Base-by-base conservation (phyloP, 2,113 vertebrate species). In the Ptychochromis oligacanthus region DNA sequence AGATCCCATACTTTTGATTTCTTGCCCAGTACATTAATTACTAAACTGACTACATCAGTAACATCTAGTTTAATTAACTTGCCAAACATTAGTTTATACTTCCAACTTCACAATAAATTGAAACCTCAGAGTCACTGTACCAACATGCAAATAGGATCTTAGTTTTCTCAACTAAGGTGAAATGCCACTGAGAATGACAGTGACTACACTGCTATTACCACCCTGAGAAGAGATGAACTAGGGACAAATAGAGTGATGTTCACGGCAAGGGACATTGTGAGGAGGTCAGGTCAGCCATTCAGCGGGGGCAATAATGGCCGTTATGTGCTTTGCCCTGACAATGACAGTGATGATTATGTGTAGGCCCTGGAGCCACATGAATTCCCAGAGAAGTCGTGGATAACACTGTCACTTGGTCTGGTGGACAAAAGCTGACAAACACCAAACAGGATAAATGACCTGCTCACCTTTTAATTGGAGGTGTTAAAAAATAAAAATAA, bases 211-310 rank as follows among this genome's bases (percentile, higher is more conserved):
- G 54, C 57, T 62, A 84, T 83, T 86, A 88, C 78, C 57, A 87
- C 62, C 20, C 43, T 34, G 75, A 82, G 43, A 81, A 49, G 54
- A 22, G 57, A 88, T 78, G 40, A 82, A 52, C 55, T 26, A 18
- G 46, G 84, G 79, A 70, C 75, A 88, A 87, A 65, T 79, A 79
- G 74, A 84, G 58, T 80, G 74, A 83, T 86, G 78, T 46, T 80
- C 43, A 34, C 24, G 10, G 54, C 0, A n/a, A 81, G 79, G 61
- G 59, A 81, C 67, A 31, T n/a, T n/a, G 57, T 81, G 89, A 87
- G 80, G 62, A 92, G 92, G 86, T 92, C 89, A 91, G 87, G 79
- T 85, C 83, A 85, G 56, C 38, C 65, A 87, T 90, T 85, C 81
- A 84, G 77, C 6, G 8, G 49, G 59, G 85, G 86, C 60, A 83